Evolutionary conservation across 2,113 vertebrate species (phyloP).

Genomic region (Balaeniceps rex): DNA sequence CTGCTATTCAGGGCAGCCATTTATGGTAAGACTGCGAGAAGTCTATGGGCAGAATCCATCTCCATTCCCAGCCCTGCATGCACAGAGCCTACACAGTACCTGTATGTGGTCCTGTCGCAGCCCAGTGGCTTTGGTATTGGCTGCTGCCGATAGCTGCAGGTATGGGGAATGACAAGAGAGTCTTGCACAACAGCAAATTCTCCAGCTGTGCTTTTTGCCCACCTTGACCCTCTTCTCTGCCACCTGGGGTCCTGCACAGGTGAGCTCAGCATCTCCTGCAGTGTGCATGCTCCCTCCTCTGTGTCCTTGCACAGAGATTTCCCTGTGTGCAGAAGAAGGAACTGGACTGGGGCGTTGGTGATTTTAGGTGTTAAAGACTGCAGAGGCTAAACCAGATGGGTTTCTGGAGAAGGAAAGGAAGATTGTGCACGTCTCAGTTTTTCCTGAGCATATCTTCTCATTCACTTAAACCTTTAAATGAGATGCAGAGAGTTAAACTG

Average conservation of each 20-base stretch:
- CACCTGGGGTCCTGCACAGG: neutral
- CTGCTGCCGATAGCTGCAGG: neutral
- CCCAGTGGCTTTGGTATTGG: neutral
- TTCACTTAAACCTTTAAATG: neutral
- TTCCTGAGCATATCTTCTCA: neutral
- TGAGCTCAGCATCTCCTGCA: neutral
- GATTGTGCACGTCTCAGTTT: neutral
- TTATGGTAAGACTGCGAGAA: neutral
- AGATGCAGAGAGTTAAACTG: neutral
- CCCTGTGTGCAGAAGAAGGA: neutral
- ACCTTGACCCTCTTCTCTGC: neutral
- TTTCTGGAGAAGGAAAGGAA: neutral
- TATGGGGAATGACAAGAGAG: neutral
- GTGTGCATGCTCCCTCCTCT: fast-evolving
- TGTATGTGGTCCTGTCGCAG: neutral
- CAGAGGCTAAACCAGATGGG: neutral
- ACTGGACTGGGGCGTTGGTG: neutral
- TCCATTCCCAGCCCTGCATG: neutral
- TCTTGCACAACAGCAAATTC: neutral
- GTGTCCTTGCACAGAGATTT: neutral
- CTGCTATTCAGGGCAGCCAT: neutral
- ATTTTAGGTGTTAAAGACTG: neutral
- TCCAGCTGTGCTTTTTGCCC: neutral
- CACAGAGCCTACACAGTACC: neutral
- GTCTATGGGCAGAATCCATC: neutral